Base-by-base conservation (phyloP, 2,797 vertebrate genomes). In the Sciurus vulgaris region DNA sequence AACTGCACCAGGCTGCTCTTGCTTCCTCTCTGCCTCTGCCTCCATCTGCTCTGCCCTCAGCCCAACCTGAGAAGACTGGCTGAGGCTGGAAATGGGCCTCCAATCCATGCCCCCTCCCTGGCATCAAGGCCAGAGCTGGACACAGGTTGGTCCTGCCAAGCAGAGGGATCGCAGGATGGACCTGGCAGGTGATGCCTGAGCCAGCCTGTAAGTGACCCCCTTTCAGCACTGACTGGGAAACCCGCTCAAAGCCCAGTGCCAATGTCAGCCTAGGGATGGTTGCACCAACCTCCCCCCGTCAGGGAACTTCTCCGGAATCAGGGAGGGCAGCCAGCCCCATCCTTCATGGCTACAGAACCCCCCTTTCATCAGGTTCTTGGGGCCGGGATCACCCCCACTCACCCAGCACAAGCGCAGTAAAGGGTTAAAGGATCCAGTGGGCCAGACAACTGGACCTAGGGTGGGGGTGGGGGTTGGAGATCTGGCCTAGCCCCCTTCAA, bases 1-100 rank as follows among this genome's bases (percentile, higher is more conserved):
- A 44, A 0, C 4, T 6, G 2, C 20, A 14, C 10, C 5, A 0
- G 3, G 7, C 12, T 9, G 1, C 26, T 44, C 51, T 82, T 30
- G 5, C 78, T 54, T 8, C n/a, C 41, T 33, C 30, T 47, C 10
- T 22, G 30, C 3, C 11, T 72, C 77, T 5, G 2, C 44, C 33
- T 20, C 12, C 8, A 2, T 11, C 30, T 65, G 47, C 65, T 72
- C 44, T 38, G 81, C 78, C 41, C 11, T 67, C 63, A 81, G 47
- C 84, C 20, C 20, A 49, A 9, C 35, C 51, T 22, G 51, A 59
- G 65, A 47, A 81, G 78, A 47, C n/a, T 14, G 5, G 3, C 33
- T 2, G 18, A 41, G 65, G 47, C 73, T 44, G 44, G 24, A 6
- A 3, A 1, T 7, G 6, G 61, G 41, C 30, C 47, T 82, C 51